Base-by-base conservation (phyloP, 2,113 vertebrate species). In the Notiomystis cincta region DNA sequence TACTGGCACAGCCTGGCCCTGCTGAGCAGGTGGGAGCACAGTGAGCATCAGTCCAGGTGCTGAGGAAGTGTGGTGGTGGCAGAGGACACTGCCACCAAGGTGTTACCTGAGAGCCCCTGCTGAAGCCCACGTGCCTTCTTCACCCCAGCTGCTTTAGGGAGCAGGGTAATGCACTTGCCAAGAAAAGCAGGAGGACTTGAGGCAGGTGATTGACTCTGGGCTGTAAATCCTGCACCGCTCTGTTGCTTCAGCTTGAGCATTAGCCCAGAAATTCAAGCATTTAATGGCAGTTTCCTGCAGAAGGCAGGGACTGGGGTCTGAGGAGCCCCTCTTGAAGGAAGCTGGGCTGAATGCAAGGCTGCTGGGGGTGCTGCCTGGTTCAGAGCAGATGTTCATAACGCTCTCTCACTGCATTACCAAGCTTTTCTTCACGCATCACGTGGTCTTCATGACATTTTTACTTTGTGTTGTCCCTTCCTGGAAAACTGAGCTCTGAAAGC, bases 401-500 rank as follows among this genome's bases (percentile, higher is more conserved):
- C 27, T 91, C 47, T 19, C 56, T 64, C 77, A 51, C 45, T 71
- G 37, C 28, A 24, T 67, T 71, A 71, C 72, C 62, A 57, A 67
- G 80, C 53, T 87, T 92, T 91, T 78, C 69, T 51, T 71, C n/a
- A 56, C 20, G 14, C 11, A 40, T 51, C 73, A 45, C 57, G 80
- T 30, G 44, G 33, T 31, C 66, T 71, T 87, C 82, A 71, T 0
- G 7, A 48, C 30, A 54, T 87, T 95, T 95, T 87, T 67, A 71
- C 53, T 90, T 73, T 44, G 24, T 67, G 76, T 37, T 91, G 56
- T 51, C 83, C 31, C 81, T 71, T 73, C 65, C 83, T 89, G 69
- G 61, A 84, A 91, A 95, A 87, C 1, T 37, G 51, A 92, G n/a
- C 61, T 91, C 28, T 87, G 67, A 96, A 95, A 95, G 44, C 65